These are phyloP conservation scores for Epicauta chinensis DNA, from an alignment of 1,140 invertebrate species.

Conservation along the genomic window DNA sequence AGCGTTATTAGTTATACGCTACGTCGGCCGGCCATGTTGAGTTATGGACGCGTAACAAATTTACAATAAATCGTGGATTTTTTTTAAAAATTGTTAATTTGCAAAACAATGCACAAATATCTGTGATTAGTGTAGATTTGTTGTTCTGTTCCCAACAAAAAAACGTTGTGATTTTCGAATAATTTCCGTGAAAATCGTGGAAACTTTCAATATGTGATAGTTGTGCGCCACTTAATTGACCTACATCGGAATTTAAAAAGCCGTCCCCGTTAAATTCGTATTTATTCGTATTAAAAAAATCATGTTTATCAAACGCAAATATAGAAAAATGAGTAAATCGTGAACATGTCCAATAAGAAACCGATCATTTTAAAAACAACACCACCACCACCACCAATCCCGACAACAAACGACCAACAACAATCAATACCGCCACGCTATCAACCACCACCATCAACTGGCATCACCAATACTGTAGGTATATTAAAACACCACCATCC, in stretches of 20 bases:
- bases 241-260: conserved; percentile 29
- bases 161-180: not conserved
- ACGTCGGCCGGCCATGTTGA: conserved; percentile 28
- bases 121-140: conserved; percentile 6
- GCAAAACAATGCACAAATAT: too few species aligned
- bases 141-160: not conserved
- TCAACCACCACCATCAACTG: conserved; percentile 49
- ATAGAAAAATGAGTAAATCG: conserved; percentile 9
- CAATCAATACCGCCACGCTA: conserved; percentile 51
- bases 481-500: conserved; percentile 48
- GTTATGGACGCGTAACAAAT: conserved; percentile 15
- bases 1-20: too few species aligned
- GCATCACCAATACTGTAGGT: conserved; percentile 29
- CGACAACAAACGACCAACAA: conserved; percentile 14
- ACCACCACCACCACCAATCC: conserved; percentile 24
- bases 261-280: conserved; percentile 15
- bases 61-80: not conserved
- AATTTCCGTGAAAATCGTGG: not conserved
- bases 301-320: conserved; percentile 2
- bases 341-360: conserved; percentile 42
- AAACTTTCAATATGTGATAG: conserved; percentile 19
- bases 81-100: conserved; percentile 10
- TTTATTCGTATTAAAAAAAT: conserved; percentile 23
- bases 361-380: conserved; percentile 33
- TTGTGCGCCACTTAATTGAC: conserved; percentile 29